A percentile compares a stretch with the other conserved stretches of the same genome.
These are phyloP conservation scores for Idaea straminata DNA, from an alignment of 2,888 invertebrate genomes.

Conservation along the genomic window DNA sequence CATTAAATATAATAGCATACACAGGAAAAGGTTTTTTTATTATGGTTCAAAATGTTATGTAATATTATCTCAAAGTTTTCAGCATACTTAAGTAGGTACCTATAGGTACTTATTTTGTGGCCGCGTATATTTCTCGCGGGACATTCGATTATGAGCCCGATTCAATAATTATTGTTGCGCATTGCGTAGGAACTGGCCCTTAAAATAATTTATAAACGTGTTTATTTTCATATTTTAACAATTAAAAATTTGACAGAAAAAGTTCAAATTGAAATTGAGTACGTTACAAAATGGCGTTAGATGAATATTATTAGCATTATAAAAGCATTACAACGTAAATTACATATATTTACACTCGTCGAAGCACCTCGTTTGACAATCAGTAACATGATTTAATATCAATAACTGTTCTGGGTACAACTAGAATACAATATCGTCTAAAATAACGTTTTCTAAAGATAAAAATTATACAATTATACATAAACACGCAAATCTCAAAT, in stretches of 20 bases:
- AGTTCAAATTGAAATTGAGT: not conserved
- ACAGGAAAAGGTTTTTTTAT: too few species aligned
- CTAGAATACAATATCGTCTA: constrained; percentile 3
- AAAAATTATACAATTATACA: constrained; percentile 3
- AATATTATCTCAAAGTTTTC: too few species aligned
- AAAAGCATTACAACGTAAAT: not conserved
- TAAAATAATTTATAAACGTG: too few species aligned
- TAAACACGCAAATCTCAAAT: not conserved
- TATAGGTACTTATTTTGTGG: too few species aligned
- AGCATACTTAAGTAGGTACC: too few species aligned
- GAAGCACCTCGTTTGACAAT: constrained; percentile 75
- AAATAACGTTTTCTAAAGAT: constrained; percentile 15
- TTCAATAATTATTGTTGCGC: too few species aligned
- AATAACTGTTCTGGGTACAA: constrained; percentile 52
- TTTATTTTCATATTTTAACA: too few species aligned
- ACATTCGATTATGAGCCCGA: too few species aligned
- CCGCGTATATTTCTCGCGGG: too few species aligned
- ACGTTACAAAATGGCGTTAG: not conserved
- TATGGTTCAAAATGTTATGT: too few species aligned
- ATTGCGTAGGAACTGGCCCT: too few species aligned
- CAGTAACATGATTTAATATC: constrained; percentile 51
- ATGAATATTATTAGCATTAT: not conserved
- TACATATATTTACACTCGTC: constrained; percentile 54
- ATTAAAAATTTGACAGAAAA: not conserved
- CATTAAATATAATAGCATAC: too few species aligned